Conservation (phyloP, 2,797 vertebrate species). For the Pelochelys cantorii region DNA sequence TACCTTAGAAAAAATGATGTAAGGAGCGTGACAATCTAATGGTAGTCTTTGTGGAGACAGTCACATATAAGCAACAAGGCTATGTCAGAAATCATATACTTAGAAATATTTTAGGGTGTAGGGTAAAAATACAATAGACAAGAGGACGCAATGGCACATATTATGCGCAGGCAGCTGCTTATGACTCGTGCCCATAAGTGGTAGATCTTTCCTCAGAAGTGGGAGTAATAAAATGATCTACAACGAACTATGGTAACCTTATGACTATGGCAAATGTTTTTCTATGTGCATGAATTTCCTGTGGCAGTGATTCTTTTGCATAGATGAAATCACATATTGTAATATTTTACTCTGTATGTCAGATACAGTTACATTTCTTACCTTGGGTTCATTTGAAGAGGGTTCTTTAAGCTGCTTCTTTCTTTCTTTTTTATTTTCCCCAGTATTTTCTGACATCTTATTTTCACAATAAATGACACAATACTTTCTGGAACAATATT, state of each 20-base stretch:
- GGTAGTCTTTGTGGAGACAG: neutral
- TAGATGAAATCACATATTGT: neutral
- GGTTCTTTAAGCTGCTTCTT: neutral
- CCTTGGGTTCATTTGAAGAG: constrained; percentile 43
- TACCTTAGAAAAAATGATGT: neutral
- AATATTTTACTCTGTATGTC: neutral
- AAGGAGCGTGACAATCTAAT: neutral
- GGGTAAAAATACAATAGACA: constrained; percentile 70
- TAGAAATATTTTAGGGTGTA: constrained; percentile 14
- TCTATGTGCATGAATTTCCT: neutral
- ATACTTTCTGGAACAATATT: constrained; percentile 55
- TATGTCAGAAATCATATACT: neutral
- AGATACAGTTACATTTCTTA: constrained; percentile 28
- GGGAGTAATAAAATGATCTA: constrained; percentile 65
- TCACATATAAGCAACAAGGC: too few species aligned
- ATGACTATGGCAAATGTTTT: constrained; percentile 61
- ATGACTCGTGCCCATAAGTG: constrained; percentile 71
- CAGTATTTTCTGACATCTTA: constrained; percentile 21
- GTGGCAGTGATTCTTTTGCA: neutral
- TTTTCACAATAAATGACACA: constrained; percentile 59
- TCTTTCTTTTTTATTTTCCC: neutral
- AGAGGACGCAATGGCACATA: constrained; percentile 56
- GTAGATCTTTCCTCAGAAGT: constrained; percentile 69
- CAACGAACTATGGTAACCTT: constrained; percentile 63
- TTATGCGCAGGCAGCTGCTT: constrained; percentile 51